phyloP scores from a whole-genome alignment of 2,113 vertebrate genomes.

The Nesoenas mayeri region DNA sequence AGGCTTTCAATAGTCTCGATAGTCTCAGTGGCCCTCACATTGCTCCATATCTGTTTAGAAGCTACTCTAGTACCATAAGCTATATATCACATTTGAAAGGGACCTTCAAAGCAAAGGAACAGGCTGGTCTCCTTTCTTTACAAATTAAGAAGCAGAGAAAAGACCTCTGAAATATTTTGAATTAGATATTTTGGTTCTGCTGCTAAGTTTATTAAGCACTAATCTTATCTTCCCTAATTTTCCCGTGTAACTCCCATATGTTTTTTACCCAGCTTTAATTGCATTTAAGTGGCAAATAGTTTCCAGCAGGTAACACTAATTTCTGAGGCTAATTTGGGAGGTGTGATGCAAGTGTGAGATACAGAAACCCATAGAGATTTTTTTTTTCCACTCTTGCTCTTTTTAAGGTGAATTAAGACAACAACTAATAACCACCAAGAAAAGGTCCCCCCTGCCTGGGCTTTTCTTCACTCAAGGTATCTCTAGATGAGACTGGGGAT shows the following conservation, averaged over 20 bases:
- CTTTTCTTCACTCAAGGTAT: not conserved
- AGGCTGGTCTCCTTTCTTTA: not conserved
- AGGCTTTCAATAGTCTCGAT: not conserved
- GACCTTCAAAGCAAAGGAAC: not conserved
- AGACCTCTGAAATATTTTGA: not conserved
- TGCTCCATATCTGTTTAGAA: not conserved
- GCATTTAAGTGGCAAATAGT: not conserved
- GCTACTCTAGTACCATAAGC: not conserved
- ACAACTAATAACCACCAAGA: not conserved
- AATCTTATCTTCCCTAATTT: not conserved
- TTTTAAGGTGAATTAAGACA: not conserved
- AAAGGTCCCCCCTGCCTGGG: fast-evolving
- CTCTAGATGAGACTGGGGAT: not conserved
- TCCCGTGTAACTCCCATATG: not conserved
- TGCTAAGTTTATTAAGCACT: not conserved
- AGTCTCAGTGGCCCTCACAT: not conserved
- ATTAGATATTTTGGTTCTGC: not conserved
- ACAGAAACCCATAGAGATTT: not conserved
- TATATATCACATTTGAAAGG: not conserved
- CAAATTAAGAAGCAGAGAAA: not conserved
- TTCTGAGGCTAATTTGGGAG: not conserved
- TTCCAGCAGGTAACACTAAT: not conserved
- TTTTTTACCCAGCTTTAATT: not conserved
- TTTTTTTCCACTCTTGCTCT: not conserved
- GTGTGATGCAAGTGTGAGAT: not conserved